Percentiles rank a stretch among this genome's conserved stretches.
These are phyloP conservation scores for Semicossyphus pulcher DNA, from an alignment of 2,113 vertebrate genomes.

Conservation along the genomic window DNA sequence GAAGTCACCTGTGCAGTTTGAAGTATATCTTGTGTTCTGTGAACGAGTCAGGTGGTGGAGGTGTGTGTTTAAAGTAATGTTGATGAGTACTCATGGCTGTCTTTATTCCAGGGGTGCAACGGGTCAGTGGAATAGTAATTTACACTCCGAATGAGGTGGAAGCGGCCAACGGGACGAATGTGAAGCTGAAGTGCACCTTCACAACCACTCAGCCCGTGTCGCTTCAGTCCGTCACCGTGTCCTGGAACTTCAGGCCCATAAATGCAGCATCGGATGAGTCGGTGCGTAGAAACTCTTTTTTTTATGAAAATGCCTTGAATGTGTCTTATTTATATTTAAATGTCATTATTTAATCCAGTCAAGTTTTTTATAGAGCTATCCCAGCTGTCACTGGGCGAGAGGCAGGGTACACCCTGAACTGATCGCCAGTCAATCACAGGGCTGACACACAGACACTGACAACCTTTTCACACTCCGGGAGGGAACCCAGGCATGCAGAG, in stretches of 20 bases:
- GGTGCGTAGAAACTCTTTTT: constrained; percentile 78
- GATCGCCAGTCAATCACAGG: too few species aligned
- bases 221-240: constrained; percentile 71
- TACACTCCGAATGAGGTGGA: constrained; percentile 82
- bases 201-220: constrained; percentile 81
- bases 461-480: too few species aligned
- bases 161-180: constrained; percentile 88
- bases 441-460: too few species aligned
- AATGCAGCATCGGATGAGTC: constrained; percentile 77
- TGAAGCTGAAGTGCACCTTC: constrained; percentile 91
- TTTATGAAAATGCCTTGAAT: not conserved
- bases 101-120: constrained; percentile 75
- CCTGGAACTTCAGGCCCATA: constrained; percentile 89
- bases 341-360: not conserved
- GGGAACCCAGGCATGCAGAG: too few species aligned
- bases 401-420: too few species aligned
- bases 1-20: not conserved
- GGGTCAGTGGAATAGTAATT: constrained; percentile 82
- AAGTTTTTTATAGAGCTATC: not conserved
- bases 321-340: not conserved
- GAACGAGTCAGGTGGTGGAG: not conserved
- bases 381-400: too few species aligned
- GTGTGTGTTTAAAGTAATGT: not conserved
- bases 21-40: not conserved
- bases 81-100: not conserved